Percentiles rank a stretch among this genome's conserved stretches.
Conservation (phyloP, 1,140 invertebrate genomes). For the Drosophila seguyi region DNA sequence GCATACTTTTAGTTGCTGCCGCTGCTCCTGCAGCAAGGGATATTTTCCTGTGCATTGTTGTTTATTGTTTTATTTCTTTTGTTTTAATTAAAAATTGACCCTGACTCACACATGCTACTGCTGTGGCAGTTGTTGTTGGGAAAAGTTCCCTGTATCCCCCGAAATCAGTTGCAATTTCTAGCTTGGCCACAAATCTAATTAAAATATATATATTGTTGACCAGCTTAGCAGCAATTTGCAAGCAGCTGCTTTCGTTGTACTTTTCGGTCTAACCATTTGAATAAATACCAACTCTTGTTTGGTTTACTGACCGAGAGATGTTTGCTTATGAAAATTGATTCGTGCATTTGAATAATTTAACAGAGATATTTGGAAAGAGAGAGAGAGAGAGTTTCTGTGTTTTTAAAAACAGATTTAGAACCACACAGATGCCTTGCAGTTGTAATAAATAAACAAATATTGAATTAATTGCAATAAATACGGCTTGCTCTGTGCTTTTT, state of each 20-base stretch:
- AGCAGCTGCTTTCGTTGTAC: conserved; percentile 6
- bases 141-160: not conserved
- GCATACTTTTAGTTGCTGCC: conserved; percentile 68
- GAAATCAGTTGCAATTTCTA: conserved; percentile 18
- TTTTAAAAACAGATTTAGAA: conserved; percentile 43
- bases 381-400: conserved; percentile 11
- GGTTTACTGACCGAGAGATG: conserved; percentile 28
- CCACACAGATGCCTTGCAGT: conserved; percentile 56
- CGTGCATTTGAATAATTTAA: conserved; percentile 76
- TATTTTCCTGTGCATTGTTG: conserved; percentile 26
- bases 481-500: conserved; percentile 25
- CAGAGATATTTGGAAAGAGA: conserved; percentile 17
- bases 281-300: conserved; percentile 37
- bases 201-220: conserved; percentile 18
- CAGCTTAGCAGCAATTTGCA: conserved; percentile 15
- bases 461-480: conserved; percentile 67
- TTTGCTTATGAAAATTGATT: conserved; percentile 78
- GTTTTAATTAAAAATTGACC: conserved; percentile 66
- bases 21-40: conserved; percentile 36
- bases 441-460: conserved; percentile 75
- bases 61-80: conserved; percentile 46
- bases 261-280: conserved; percentile 29
- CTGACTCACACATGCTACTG: conserved; percentile 11
- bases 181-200: conserved; percentile 30
- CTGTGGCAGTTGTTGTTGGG: not conserved